These are phyloP conservation scores for Daboia siamensis DNA, from an alignment of 2,113 vertebrate genomes.

Conservation along the genomic window DNA sequence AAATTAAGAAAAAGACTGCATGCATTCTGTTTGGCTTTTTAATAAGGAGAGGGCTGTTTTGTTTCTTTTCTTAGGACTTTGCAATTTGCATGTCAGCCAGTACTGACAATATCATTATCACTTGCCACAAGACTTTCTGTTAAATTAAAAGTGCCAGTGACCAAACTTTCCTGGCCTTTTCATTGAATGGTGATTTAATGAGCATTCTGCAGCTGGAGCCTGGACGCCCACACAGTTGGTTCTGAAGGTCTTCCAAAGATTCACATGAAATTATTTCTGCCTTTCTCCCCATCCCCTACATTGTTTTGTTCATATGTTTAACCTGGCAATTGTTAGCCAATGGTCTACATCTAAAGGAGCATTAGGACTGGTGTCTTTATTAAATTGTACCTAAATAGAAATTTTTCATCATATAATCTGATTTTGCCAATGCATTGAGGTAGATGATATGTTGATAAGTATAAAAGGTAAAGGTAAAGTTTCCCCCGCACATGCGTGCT, in stretches of 20 bases:
- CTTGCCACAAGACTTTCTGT: background rate
- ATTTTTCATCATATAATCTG: background rate
- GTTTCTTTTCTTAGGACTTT: background rate
- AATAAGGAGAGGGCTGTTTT: background rate
- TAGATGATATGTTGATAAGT: background rate
- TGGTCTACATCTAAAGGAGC: conserved; percentile 5
- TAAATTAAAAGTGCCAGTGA: background rate
- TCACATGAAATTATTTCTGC: background rate
- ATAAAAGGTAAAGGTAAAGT: too few species aligned
- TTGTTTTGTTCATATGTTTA: background rate
- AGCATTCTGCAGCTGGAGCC: conserved; percentile 30
- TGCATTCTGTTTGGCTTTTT: conserved; percentile 3
- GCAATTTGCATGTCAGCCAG: background rate
- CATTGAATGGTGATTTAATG: conserved; percentile 49
- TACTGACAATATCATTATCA: background rate
- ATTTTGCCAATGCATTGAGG: background rate
- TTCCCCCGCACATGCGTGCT: too few species aligned
- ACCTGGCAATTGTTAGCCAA: background rate
- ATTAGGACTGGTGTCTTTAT: background rate
- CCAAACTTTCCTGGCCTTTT: fast-evolving
- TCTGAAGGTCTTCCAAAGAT: conserved; percentile 21
- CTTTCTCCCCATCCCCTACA: background rate
- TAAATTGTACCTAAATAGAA: background rate
- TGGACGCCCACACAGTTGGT: conserved; percentile 30
- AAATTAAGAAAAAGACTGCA: conserved; percentile 7